These are phyloP conservation scores for Pseudopleuronectes americanus DNA, from an alignment of 2,797 vertebrate genomes.

Conservation along the genomic window DNA sequence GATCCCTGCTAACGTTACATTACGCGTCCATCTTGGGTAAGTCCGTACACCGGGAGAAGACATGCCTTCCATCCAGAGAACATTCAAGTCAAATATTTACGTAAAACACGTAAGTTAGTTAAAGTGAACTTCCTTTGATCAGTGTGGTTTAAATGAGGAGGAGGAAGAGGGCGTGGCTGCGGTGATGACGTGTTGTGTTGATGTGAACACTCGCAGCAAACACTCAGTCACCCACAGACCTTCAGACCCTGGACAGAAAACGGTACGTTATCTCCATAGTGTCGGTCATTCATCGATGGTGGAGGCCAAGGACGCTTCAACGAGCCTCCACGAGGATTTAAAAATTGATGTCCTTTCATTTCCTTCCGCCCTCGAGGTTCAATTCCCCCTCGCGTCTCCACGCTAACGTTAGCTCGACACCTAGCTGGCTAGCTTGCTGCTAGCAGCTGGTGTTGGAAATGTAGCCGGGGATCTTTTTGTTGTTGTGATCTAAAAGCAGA, in stretches of 20 bases:
- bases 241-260: conserved; percentile 50
- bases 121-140: background rate
- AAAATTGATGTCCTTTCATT: conserved; percentile 36
- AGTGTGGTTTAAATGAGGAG: background rate
- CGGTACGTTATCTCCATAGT: conserved; percentile 57
- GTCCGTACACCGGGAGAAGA: background rate
- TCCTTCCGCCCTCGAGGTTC: conserved; percentile 9
- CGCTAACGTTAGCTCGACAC: conserved; percentile 47
- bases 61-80: too few relatives aligned
- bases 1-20: conserved; percentile 8
- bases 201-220: conserved; percentile 54
- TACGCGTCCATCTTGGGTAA: conserved; percentile 58
- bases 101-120: background rate
- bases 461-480: background rate
- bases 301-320: rapidly evolving
- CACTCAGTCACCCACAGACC: conserved; percentile 35
- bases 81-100: too few relatives aligned
- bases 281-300: background rate
- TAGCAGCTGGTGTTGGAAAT: conserved; percentile 33
- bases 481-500: background rate
- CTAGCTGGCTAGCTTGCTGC: conserved; percentile 35
- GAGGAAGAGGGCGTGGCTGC: conserved; percentile 61
- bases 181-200: conserved; percentile 75
- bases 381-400: conserved; percentile 17
- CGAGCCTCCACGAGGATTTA: background rate